Conservation (phyloP, 1,140 invertebrate genomes). For the Brachionus sp. region DNA sequence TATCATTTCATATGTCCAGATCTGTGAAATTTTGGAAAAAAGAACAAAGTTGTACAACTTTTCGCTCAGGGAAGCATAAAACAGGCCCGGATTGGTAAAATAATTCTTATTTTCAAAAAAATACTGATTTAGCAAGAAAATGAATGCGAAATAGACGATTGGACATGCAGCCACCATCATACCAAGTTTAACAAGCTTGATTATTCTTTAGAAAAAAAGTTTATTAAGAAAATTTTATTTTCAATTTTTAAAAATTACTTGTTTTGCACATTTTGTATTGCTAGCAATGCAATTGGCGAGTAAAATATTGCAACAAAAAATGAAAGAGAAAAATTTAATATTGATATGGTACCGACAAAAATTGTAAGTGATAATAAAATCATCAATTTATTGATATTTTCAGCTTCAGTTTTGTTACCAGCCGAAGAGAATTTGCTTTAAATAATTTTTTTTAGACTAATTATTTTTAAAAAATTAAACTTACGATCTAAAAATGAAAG, state of each 20-base stretch:
- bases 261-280: not conserved
- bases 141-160: not conserved
- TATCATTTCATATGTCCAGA: slow-evolving; percentile 22
- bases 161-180: not conserved
- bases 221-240: not conserved
- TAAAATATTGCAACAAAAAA: slow-evolving; percentile 30
- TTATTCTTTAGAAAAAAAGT: not conserved
- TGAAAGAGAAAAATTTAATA: slow-evolving; percentile 17
- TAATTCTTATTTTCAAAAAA: not conserved
- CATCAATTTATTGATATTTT: not conserved
- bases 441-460: not conserved
- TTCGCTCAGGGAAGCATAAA: not conserved
- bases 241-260: not conserved
- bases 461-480: not conserved
- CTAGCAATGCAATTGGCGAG: not conserved
- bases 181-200: not conserved
- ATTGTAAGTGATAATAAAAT: not conserved
- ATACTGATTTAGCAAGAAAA: not conserved
- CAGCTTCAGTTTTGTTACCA: not conserved
- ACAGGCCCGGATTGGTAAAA: not conserved
- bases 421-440: not conserved
- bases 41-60: not conserved
- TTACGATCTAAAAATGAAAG: not conserved
- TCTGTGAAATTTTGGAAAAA: not conserved
- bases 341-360: slow-evolving; percentile 28